Conservation (phyloP, 2,113 vertebrate species). For the Condylura cristata region DNA sequence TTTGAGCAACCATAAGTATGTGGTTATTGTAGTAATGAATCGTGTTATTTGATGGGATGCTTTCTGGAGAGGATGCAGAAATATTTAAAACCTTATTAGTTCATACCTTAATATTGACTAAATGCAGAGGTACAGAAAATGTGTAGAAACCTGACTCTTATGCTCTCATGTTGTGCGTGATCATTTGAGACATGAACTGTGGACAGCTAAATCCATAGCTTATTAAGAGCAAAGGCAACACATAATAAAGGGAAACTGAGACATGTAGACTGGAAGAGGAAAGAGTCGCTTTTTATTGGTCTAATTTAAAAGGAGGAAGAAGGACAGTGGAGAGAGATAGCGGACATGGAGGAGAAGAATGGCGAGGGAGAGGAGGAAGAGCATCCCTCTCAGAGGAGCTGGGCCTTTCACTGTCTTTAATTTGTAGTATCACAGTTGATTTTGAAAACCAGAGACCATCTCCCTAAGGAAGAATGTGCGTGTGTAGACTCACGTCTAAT, state of each 20-base stretch:
- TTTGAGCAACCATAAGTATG: slow-evolving; percentile 11
- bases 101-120: neutral
- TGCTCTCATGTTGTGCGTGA: neutral
- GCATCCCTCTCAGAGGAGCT: neutral
- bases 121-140: neutral
- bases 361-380: neutral
- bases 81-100: neutral
- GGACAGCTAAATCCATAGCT: neutral
- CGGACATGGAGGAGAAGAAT: no score
- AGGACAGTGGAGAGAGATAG: neutral
- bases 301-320: neutral
- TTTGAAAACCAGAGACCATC: neutral
- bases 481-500: neutral
- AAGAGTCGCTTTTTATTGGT: neutral
- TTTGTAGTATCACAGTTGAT: neutral
- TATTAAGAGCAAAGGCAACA: neutral
- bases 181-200: neutral
- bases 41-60: neutral
- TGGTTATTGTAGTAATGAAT: slow-evolving; percentile 28
- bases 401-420: neutral
- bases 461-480: neutral
- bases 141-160: neutral
- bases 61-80: slow-evolving; percentile 16
- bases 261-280: neutral
- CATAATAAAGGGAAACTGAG: neutral